Evolutionary conservation across 2,113 vertebrate species (phyloP).

Genomic region (Otocyon megalotis): DNA sequence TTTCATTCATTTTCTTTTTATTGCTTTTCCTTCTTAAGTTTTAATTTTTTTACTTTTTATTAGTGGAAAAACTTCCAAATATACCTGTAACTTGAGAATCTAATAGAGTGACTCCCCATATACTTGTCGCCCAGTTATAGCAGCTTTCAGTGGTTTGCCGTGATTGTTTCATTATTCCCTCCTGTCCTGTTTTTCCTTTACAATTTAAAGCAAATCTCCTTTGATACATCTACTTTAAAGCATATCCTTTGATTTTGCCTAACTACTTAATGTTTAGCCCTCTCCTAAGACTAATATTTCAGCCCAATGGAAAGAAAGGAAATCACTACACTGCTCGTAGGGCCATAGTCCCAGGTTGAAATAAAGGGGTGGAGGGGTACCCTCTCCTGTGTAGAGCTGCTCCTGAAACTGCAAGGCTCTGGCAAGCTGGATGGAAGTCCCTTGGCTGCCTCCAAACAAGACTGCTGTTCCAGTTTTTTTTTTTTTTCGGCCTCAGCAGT

Average conservation of each 20-base stretch:
- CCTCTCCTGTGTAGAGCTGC: not conserved
- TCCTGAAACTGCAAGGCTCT: not conserved
- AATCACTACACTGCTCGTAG: not conserved
- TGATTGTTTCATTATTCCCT: not conserved
- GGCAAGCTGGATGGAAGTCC: not conserved
- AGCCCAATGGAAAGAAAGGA: not conserved
- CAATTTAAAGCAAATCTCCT: not conserved
- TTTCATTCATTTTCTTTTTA: slow-evolving; percentile 7
- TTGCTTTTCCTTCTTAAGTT: not conserved
- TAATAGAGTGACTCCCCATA: not conserved
- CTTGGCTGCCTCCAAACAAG: not conserved
- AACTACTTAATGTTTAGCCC: not conserved
- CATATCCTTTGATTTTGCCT: not conserved
- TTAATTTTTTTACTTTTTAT: not conserved
- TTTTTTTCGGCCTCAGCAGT: not conserved
- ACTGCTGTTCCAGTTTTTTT: not conserved
- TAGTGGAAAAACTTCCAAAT: not conserved
- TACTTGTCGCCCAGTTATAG: not conserved
- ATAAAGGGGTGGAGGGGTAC: fast-evolving
- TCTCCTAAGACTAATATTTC: not conserved
- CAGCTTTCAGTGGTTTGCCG: not conserved
- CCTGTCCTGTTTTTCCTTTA: not conserved
- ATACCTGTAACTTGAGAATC: not conserved
- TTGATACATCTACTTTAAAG: not conserved
- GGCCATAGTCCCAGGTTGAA: not conserved